phyloP scores from a whole-genome alignment of 2,888 invertebrate species.

The Emmelina monodactyla region DNA sequence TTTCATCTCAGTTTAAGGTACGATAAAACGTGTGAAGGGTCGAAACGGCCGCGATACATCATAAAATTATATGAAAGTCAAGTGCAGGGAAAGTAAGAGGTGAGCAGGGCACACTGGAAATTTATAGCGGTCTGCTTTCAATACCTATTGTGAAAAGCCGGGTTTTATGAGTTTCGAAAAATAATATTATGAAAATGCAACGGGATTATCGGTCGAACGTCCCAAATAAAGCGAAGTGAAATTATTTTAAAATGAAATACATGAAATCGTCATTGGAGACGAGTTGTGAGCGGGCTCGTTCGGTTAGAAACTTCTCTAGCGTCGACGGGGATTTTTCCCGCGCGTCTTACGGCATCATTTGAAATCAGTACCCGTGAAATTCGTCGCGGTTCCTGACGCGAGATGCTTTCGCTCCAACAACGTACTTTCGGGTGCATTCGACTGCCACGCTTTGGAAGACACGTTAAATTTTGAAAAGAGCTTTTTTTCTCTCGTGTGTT shows the following conservation, averaged over 20 bases:
- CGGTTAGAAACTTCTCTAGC: conserved; percentile 42
- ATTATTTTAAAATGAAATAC: too few species aligned
- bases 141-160: conserved; percentile 53
- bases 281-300: conserved; percentile 33
- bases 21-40: conserved; percentile 61
- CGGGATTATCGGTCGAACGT: too few species aligned
- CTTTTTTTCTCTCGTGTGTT: too few species aligned
- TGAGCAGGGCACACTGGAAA: conserved; percentile 42
- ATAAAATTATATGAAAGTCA: conserved; percentile 66
- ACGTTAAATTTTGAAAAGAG: too few species aligned
- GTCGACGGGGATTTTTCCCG: conserved; percentile 33
- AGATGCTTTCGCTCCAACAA: background rate
- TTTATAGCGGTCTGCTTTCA: conserved; percentile 61
- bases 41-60: conserved; percentile 59
- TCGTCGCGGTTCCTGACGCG: conserved; percentile 29
- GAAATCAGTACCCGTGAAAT: conserved; percentile 53
- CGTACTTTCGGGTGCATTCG: conserved; percentile 18
- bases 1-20: conserved; percentile 25
- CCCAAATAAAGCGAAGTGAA: too few species aligned
- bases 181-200: conserved; percentile 41
- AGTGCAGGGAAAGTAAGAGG: conserved; percentile 57
- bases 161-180: conserved; percentile 45
- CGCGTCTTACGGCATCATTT: conserved; percentile 35
- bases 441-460: background rate
- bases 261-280: conserved; percentile 27